Conservation (phyloP, 1,140 invertebrate genomes). For the Octopus sinensis region DNA sequence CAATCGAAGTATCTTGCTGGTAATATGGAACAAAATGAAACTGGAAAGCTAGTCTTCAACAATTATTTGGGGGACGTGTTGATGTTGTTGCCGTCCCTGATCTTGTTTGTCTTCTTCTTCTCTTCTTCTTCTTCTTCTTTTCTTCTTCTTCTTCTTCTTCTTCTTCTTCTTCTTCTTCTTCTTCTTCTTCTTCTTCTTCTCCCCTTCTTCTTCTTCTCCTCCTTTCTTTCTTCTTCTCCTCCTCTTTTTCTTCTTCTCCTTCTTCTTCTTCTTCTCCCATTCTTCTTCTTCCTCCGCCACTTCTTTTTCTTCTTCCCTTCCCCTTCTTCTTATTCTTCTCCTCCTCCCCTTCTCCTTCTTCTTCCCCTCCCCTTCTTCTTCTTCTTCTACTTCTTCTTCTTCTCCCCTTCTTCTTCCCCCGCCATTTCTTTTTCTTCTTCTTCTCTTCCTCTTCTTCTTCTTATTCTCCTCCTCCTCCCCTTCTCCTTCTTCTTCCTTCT, state of each 20-base stretch:
- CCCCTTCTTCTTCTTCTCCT: not conserved
- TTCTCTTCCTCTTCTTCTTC: not conserved
- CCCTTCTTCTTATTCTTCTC: not conserved
- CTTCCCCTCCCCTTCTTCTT: not conserved
- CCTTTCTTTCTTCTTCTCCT: not conserved
- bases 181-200: not conserved
- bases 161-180: not conserved
- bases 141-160: too few species aligned
- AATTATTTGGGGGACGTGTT: too few species aligned
- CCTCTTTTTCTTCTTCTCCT: not conserved
- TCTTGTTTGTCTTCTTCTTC: too few species aligned
- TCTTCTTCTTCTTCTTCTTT: too few species aligned
- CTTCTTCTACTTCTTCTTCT: not conserved
- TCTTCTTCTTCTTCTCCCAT: not conserved
- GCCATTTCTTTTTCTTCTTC: not conserved
- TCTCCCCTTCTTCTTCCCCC: not conserved
- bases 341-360: not conserved
- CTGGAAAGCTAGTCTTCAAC: too few species aligned
- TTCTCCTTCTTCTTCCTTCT: not conserved
- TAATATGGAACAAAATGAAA: too few species aligned
- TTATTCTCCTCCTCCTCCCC: not conserved
- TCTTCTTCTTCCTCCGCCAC: not conserved
- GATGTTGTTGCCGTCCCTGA: too few species aligned
- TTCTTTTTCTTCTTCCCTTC: not conserved
- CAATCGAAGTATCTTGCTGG: too few species aligned